Percentiles rank a stretch among this genome's conserved stretches.
phyloP scores from a whole-genome alignment of 2,888 invertebrate species.

The Caradrina kadenii region DNA sequence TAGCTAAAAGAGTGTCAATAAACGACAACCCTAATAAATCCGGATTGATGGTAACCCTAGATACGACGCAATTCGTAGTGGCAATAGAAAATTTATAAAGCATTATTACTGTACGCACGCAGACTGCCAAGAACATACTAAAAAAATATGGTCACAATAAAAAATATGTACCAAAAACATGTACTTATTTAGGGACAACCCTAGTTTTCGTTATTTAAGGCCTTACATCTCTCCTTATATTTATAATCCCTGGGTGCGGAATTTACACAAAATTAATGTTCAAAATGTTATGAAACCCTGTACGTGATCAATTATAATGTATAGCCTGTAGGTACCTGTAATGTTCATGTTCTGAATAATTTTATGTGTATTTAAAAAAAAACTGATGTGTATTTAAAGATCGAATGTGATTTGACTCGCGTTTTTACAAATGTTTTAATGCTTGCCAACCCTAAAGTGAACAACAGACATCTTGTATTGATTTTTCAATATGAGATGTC shows the following conservation, averaged over 20 bases:
- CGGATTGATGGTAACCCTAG: slow-evolving; percentile 49
- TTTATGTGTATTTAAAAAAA: slow-evolving; percentile 2
- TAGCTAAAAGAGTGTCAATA: slow-evolving; percentile 33
- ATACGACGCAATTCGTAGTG: slow-evolving; percentile 41
- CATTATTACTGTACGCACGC: slow-evolving; percentile 43
- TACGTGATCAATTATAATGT: slow-evolving; percentile 50
- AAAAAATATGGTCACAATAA: slow-evolving; percentile 50
- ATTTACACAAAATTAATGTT: slow-evolving; percentile 45
- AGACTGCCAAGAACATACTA: slow-evolving; percentile 33
- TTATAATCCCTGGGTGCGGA: slow-evolving; percentile 45
- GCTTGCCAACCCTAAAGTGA: neutral
- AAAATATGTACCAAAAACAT: slow-evolving; percentile 38
- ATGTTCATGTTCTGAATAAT: neutral
- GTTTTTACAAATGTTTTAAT: neutral
- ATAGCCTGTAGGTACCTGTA: slow-evolving; percentile 17
- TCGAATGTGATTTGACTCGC: neutral
- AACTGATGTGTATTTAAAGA: neutral
- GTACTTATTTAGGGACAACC: slow-evolving; percentile 15
- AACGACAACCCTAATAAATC: slow-evolving; percentile 56
- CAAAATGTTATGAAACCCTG: slow-evolving; percentile 28
- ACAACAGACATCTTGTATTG: neutral
- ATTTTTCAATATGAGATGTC: too few species aligned
- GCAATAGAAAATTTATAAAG: slow-evolving; percentile 56
- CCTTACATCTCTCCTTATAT: slow-evolving; percentile 48
- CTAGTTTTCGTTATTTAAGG: slow-evolving; percentile 27